Conservation (phyloP, 2,797 vertebrate genomes). For the Ptychobarbus kaznakovi region DNA sequence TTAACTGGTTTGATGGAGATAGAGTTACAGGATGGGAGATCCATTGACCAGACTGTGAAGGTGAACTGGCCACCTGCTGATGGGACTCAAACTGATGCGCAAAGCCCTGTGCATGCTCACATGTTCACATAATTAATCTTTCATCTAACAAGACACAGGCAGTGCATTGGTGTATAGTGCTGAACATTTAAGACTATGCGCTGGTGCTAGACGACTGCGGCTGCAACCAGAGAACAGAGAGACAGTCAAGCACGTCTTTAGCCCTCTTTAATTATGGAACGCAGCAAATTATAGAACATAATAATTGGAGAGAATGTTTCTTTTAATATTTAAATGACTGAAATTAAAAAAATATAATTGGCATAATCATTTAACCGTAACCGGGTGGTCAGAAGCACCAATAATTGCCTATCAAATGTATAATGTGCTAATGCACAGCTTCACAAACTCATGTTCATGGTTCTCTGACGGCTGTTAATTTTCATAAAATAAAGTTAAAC, state of each 20-base stretch:
- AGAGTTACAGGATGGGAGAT: slow-evolving; percentile 54
- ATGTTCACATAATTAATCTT: background rate
- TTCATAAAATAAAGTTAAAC: background rate
- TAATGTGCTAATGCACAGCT: background rate
- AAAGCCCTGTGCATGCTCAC: slow-evolving; percentile 14
- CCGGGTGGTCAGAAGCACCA: background rate
- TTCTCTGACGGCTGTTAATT: background rate
- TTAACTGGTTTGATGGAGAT: slow-evolving; percentile 53
- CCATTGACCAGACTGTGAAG: slow-evolving; percentile 50
- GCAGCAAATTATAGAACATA: slow-evolving; percentile 47
- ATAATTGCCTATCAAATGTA: background rate
- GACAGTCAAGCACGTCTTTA: slow-evolving; percentile 36
- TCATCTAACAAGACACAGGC: background rate
- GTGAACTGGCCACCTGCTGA: slow-evolving; percentile 60
- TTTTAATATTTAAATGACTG: background rate
- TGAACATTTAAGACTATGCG: background rate
- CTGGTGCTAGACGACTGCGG: background rate
- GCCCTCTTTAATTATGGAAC: slow-evolving; percentile 57
- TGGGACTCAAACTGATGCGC: slow-evolving; percentile 37
- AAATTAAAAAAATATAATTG: background rate
- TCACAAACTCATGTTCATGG: background rate
- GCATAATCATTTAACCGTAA: background rate
- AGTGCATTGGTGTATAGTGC: too few species aligned
- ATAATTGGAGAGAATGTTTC: background rate
- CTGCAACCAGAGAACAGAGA: slow-evolving; percentile 50